Conservation (phyloP, 2,888 invertebrate genomes). For the Uloborus plumipes region DNA sequence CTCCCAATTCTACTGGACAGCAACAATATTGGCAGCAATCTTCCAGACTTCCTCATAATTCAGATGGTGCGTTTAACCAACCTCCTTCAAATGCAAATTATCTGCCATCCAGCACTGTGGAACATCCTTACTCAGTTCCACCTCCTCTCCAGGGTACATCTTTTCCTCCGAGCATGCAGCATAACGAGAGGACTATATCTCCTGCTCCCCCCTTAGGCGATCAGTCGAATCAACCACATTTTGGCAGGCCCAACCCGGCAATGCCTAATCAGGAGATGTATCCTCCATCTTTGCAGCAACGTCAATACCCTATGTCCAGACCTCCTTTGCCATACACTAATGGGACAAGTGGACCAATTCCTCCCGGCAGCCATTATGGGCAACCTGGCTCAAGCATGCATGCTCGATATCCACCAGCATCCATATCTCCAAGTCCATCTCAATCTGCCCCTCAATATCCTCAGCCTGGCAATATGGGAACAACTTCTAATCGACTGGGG, state of each 20-base stretch:
- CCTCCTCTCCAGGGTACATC: constrained; percentile 25
- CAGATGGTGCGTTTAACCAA: constrained; percentile 12
- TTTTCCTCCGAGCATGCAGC: constrained; percentile 27
- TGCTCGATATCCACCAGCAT: constrained; percentile 48
- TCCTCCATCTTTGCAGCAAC: constrained; percentile 15
- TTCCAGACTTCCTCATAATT: constrained; percentile 11
- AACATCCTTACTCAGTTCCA: constrained; percentile 5
- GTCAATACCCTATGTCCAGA: constrained; percentile 1
- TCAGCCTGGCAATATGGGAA: constrained; percentile 5
- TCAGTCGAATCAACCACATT: neutral
- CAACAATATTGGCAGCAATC: constrained; percentile 37
- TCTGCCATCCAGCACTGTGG: neutral
- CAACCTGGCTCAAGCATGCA: constrained; percentile 43
- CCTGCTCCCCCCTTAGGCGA: constrained; percentile 9
- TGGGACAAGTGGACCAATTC: constrained; percentile 17
- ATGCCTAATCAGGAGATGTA: constrained; percentile 19
- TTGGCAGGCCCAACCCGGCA: neutral
- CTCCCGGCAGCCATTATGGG: constrained; percentile 26
- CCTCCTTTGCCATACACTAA: constrained; percentile 26
- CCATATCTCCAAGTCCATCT: neutral
- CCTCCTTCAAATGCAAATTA: constrained; percentile 24
- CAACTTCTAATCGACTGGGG: constrained; percentile 15
- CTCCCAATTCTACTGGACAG: constrained; percentile 12
- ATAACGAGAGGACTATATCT: constrained; percentile 26
- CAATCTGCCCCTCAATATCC: neutral